Evolutionary conservation across 2,888 invertebrate species (phyloP), one percentile per base, ranked within the genome.

Genomic region (Plebejus anna): DNA sequence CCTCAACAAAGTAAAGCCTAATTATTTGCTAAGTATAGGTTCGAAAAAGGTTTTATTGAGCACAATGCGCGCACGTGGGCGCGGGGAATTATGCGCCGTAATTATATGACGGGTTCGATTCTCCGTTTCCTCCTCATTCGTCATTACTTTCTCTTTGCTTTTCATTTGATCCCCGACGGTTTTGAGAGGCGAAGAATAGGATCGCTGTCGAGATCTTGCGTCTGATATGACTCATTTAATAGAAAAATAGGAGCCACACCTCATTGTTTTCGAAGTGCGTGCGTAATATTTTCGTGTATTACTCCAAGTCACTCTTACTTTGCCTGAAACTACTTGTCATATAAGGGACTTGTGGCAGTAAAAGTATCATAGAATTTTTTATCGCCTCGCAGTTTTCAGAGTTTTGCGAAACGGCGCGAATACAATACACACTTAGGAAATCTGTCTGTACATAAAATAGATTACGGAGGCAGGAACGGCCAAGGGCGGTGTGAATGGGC

Each of bases 371-470:
- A 22, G 72, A 42, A 28, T 72, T 72, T 72, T 42, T 72, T 47
- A 72, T 73, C 16, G 47, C 16, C 32, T 51, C 28, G 36, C 78
- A 78, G 71, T 78, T 78, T 75, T 76, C 75, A 75, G 77, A 77
- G 66, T 76, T 78, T 78, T 77, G 76, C 61, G 55, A 76, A 61
- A 51, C 76, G 76, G 76, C 77, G 70, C 76, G 77, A 75, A 79
- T 76, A 80, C 80, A 81, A 80, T 80, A 80, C 80, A 77, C 78
- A 79, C 75, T 80, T 80, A 75, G 72, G 78, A 55, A 51, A 73
- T 73, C 72, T 72, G 73, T 75, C 76, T 78, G 80, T 81, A 82
- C 83, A 83, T 84, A 82, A 83, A 83, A 82, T 82, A 82, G 83
- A 83, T 82, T 82, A 81, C 81, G 81, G 78, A 77, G 79, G 76